Conservation (phyloP, 2,113 vertebrate species). For the Chaetura pelagica region DNA sequence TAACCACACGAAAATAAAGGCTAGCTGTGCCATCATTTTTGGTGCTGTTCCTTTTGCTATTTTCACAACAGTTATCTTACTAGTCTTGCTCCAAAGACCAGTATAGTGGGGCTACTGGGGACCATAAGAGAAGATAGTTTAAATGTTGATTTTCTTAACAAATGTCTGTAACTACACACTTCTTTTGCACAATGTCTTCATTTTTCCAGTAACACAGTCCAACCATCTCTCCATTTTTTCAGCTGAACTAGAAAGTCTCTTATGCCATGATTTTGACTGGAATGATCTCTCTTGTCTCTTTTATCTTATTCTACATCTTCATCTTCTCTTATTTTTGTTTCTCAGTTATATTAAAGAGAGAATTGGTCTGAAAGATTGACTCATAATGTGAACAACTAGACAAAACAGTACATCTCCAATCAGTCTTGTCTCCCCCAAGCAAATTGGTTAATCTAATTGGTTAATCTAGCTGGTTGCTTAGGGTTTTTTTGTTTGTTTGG, state of each 20-base stretch:
- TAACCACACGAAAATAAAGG: not conserved
- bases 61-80: not conserved
- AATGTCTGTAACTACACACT: not conserved
- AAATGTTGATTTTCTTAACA: not conserved
- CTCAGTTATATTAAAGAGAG: not conserved
- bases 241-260: not conserved
- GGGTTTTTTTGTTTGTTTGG: not conserved
- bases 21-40: not conserved
- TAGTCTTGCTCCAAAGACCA: not conserved
- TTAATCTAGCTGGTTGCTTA: not conserved
- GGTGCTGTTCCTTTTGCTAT: not conserved
- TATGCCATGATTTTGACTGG: not conserved
- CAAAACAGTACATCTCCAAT: not conserved
- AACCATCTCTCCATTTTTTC: not conserved
- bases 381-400: not conserved
- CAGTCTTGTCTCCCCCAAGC: not conserved
- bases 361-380: not conserved
- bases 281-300: not conserved
- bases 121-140: not conserved
- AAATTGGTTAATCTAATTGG: fast-evolving
- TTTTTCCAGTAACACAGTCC: not conserved
- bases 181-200: not conserved
- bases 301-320: not conserved
- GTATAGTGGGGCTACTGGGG: not conserved
- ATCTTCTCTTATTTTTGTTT: not conserved